Conservation (phyloP, 2,888 invertebrate species). For the Drosophila sordidapex region DNA sequence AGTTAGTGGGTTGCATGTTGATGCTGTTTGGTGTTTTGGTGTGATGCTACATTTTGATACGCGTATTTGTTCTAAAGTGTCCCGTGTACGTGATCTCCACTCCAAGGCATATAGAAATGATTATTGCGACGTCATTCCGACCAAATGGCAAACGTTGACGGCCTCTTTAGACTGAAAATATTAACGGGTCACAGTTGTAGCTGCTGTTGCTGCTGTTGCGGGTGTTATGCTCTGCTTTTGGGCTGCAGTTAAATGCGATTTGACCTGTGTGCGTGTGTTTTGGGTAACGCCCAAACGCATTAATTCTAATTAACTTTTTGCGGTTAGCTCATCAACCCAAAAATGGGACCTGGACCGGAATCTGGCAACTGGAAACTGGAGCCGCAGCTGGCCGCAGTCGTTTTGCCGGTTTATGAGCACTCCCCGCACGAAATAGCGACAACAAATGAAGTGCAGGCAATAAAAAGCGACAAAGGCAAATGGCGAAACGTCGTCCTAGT, state of each 20-base stretch:
- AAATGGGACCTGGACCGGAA: conserved; percentile 32
- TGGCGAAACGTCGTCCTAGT: conserved; percentile 55
- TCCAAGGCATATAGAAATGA: conserved; percentile 67
- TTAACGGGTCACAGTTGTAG: conserved; percentile 53
- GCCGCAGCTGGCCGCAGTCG: conserved; percentile 18
- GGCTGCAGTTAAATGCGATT: conserved; percentile 73
- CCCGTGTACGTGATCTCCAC: conserved; percentile 69
- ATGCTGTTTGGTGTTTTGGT: conserved; percentile 43
- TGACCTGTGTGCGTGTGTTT: conserved; percentile 42
- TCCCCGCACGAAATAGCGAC: conserved; percentile 57
- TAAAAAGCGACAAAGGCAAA: conserved; percentile 81
- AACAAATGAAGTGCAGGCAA: conserved; percentile 81
- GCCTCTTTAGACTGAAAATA: conserved; percentile 46
- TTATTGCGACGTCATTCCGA: conserved; percentile 72
- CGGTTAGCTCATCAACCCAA: conserved; percentile 63
- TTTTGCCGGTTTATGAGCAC: conserved; percentile 63
- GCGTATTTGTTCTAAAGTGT: conserved; percentile 71
- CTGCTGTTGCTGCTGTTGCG: conserved; percentile 2
- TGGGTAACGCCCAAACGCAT: conserved; percentile 59
- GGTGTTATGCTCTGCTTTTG: not conserved
- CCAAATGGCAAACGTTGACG: conserved; percentile 55
- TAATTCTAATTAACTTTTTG: conserved; percentile 81
- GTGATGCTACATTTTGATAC: conserved; percentile 78
- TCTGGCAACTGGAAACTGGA: conserved; percentile 11
- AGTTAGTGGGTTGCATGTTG: conserved; percentile 48